A percentile compares a stretch with the other conserved stretches of the same genome.
Conservation (phyloP, 1,140 invertebrate species). For the Lordiphosa clarofinis region DNA sequence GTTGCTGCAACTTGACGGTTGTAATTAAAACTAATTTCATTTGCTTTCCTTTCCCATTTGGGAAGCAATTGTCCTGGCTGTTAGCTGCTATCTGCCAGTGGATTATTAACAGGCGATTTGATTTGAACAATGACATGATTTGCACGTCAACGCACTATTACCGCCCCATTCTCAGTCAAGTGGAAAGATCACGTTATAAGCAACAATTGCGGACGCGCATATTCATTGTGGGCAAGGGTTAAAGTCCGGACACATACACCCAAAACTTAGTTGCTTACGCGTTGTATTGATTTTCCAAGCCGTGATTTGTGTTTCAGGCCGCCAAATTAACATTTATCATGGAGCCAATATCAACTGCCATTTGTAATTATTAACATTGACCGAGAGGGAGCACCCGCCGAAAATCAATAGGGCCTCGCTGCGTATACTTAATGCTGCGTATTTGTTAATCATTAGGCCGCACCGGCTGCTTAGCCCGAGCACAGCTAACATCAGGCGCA, state of each 20-base stretch:
- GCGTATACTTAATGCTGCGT: conserved; percentile 53
- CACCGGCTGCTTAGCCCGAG: conserved; percentile 13
- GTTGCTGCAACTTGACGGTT: conserved; percentile 67
- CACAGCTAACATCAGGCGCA: conserved; percentile 6
- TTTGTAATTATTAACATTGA: conserved; percentile 47
- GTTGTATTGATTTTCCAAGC: conserved; percentile 25
- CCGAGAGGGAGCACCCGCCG: conserved; percentile 14
- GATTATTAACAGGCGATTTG: conserved; percentile 63
- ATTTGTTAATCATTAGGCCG: conserved; percentile 71
- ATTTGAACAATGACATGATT: conserved; percentile 41
- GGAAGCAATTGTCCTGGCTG: not conserved
- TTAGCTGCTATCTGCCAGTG: conserved; percentile 10
- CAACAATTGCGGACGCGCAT: too few species aligned
- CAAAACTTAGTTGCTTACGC: conserved; percentile 2
- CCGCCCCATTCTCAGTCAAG: conserved; percentile 38
- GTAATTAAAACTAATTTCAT: conserved; percentile 78
- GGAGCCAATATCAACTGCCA: conserved; percentile 45
- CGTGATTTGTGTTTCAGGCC: conserved; percentile 23
- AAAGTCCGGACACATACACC: too few species aligned
- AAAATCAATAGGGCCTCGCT: conserved; percentile 50
- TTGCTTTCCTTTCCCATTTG: conserved; percentile 58
- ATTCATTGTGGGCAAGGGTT: too few species aligned
- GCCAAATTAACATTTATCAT: conserved; percentile 37
- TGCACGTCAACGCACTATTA: conserved; percentile 40
- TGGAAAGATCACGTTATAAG: conserved; percentile 14